These are phyloP conservation scores for Drosophila bunnanda DNA, from an alignment of 2,888 invertebrate species.

Conservation along the genomic window DNA sequence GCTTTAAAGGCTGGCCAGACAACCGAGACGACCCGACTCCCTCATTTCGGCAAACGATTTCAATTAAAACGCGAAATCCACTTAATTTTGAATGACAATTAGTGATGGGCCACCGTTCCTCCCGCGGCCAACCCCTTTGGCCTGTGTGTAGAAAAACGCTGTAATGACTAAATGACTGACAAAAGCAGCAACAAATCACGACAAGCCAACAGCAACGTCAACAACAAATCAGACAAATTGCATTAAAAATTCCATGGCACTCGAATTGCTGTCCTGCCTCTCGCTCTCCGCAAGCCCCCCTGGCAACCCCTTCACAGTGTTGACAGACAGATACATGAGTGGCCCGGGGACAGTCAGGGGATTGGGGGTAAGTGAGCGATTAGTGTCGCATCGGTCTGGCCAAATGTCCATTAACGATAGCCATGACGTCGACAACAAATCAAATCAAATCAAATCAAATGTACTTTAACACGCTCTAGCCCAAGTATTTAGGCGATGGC, in stretches of 20 bases:
- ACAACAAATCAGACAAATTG: constrained; percentile 81
- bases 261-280: constrained; percentile 48
- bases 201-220: constrained; percentile 70
- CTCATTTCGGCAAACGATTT: constrained; percentile 51
- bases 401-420: constrained; percentile 68
- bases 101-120: constrained; percentile 61
- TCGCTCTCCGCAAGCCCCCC: too few relatives aligned
- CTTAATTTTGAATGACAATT: constrained; percentile 79
- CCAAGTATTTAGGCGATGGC: constrained; percentile 72
- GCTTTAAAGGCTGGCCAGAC: constrained; percentile 54
- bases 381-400: constrained; percentile 69
- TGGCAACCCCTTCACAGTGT: constrained; percentile 37
- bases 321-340: constrained; percentile 61
- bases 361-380: constrained; percentile 72
- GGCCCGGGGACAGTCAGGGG: constrained; percentile 9
- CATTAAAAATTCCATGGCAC: constrained; percentile 79
- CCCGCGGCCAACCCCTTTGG: constrained; percentile 24
- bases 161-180: constrained; percentile 76
- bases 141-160: constrained; percentile 39
- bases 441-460: constrained; percentile 77
- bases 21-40: constrained; percentile 6
- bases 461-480: constrained; percentile 75
- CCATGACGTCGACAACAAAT: constrained; percentile 71
- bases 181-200: constrained; percentile 81
- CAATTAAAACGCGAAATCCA: constrained; percentile 75